Conservation (phyloP, 1,140 invertebrate genomes). For the Mesaphorura yosii region DNA sequence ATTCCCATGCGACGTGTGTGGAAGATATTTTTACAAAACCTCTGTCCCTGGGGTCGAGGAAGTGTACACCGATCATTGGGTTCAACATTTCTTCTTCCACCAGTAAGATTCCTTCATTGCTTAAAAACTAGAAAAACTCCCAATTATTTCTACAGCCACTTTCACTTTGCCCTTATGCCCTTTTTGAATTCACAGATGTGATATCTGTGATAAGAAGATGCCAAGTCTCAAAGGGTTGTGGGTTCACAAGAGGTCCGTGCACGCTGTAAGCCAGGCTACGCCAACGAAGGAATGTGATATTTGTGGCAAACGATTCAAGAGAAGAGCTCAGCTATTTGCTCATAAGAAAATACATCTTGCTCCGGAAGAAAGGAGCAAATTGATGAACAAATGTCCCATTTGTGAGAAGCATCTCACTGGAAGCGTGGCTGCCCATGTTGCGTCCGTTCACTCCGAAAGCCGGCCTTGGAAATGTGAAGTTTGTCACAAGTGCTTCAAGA, state of each 20-base stretch:
- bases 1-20: slow-evolving; percentile 25
- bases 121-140: not conserved
- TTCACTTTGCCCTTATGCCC: no score
- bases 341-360: slow-evolving; percentile 22
- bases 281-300: slow-evolving; percentile 9
- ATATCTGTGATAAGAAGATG: slow-evolving; percentile 15
- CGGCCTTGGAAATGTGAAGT: slow-evolving; percentile 22
- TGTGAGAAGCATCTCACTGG: slow-evolving; percentile 10
- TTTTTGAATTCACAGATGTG: slow-evolving; percentile 14
- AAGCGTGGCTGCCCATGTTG: slow-evolving; percentile 14
- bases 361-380: slow-evolving; percentile 13
- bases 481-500: slow-evolving; percentile 17
- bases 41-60: slow-evolving; percentile 9
- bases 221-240: slow-evolving; percentile 24
- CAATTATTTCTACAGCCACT: slow-evolving; percentile 1
- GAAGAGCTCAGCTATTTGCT: slow-evolving; percentile 15
- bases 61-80: slow-evolving; percentile 23
- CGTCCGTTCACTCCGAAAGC: slow-evolving; percentile 15
- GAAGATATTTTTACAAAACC: slow-evolving; percentile 3
- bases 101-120: slow-evolving; percentile 7
- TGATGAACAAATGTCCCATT: slow-evolving; percentile 13
- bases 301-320: slow-evolving; percentile 19
- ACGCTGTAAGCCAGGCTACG: slow-evolving; percentile 6
- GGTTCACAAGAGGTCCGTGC: slow-evolving; percentile 24
- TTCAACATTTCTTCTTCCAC: slow-evolving; percentile 25